Evolutionary conservation across 37 sponge, comb jelly and placozoan genomes (phyloP).

Genomic region (Hormiphora californensis): DNA sequence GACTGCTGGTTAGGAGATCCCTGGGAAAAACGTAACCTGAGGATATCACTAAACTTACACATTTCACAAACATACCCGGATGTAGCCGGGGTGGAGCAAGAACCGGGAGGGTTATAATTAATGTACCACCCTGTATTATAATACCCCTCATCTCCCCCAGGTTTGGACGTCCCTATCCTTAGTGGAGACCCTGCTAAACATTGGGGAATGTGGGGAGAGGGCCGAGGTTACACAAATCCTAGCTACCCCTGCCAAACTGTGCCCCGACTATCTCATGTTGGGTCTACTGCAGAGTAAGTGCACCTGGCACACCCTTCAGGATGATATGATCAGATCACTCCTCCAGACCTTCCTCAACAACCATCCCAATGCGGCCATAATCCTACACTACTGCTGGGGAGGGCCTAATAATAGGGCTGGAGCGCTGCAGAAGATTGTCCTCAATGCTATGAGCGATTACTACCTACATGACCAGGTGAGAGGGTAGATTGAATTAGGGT

Average conservation of each 20-base stretch:
- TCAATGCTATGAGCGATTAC: slow-evolving; percentile 87
- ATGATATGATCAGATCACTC: slow-evolving; percentile 71
- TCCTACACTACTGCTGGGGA: slow-evolving; percentile 81
- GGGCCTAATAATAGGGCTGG: slow-evolving; percentile 53
- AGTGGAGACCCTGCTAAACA: slow-evolving; percentile 74
- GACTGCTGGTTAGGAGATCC: too few species aligned
- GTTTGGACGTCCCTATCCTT: slow-evolving; percentile 78
- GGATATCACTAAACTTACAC: too few species aligned
- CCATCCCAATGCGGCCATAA: slow-evolving; percentile 68
- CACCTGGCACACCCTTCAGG: slow-evolving; percentile 59
- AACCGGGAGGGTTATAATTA: too few species aligned
- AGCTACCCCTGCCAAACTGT: slow-evolving; percentile 73
- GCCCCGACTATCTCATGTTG: slow-evolving; percentile 89
- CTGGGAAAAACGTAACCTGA: too few species aligned
- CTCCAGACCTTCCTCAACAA: slow-evolving; percentile 79
- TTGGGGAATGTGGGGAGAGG: slow-evolving; percentile 82
- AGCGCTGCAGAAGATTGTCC: slow-evolving; percentile 60
- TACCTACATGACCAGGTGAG: slow-evolving; percentile 67
- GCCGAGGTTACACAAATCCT: slow-evolving; percentile 76
- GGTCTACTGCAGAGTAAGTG: slow-evolving; percentile 69
- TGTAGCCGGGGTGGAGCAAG: too few species aligned
- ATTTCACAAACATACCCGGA: too few species aligned
- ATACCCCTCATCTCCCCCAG: too few species aligned
- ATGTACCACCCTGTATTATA: too few species aligned
- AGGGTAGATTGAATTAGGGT: too few species aligned